Base-by-base conservation (phyloP, 2,113 vertebrate genomes). In the Nothoprocta perdicaria region DNA sequence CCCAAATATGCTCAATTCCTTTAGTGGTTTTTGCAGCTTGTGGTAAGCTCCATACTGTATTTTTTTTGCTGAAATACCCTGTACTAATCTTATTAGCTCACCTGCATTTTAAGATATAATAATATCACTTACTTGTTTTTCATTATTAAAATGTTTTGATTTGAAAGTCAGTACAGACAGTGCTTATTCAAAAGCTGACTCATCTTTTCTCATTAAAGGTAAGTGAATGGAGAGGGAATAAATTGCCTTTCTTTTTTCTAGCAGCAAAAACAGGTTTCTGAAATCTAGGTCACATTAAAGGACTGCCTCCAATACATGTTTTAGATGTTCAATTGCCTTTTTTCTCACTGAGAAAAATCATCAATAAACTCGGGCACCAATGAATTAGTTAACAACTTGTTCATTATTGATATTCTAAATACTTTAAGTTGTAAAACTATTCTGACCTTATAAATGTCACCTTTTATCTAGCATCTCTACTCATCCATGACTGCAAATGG, bases 281-380 rank as follows among this genome's bases (percentile, higher is more conserved):
- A 96, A 97, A 98, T 97, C 96, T 98, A 97, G 97, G 97, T 97
- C 97, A 97, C 65, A 50, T 52, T 90, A 92, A 88, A 84, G 82
- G 96, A 84, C 75, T 87, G 41, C 79, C 93, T 61, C 73, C 79
- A 53, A 92, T 43, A 79, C 65, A 68, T 61, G 46, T 66, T 88
- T 80, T 84, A 92, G 92, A 52, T 29, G 74, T 3, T 33, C 48
- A 38, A 69, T 45, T 92, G 67, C 26, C 33, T 58, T 92, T 78
- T 87, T 57, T 45, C 71, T 88, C 88, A 13, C 57, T 86, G 77
- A 84, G 86, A 93, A 95, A 89, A 84, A 66, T 0, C 35, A 40
- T 45, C 55, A 91, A 83, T 71, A 94, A 78, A 43, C 88, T 95
- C 93, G 72, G 84, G 86, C 38, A 81, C 81, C 62, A 93, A 86